A percentile compares a stretch with the other conserved stretches of the same genome.
These are phyloP conservation scores for Scleropages formosus DNA, from an alignment of 2,797 vertebrate genomes.

Conservation along the genomic window DNA sequence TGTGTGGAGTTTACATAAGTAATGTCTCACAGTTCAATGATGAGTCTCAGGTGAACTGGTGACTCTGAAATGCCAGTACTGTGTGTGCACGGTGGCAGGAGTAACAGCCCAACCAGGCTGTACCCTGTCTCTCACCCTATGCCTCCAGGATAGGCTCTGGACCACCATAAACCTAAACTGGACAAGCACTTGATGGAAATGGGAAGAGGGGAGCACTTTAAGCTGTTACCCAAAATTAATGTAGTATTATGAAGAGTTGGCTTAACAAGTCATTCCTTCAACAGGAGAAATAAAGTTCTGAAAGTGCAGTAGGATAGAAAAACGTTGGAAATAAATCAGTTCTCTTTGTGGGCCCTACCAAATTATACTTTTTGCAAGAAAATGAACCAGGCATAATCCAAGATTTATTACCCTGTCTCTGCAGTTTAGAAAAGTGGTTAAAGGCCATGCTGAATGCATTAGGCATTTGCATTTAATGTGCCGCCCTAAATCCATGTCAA, in stretches of 20 bases:
- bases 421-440: background rate
- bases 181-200: background rate
- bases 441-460: background rate
- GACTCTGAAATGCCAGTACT: no score
- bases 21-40: no score
- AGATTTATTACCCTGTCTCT: background rate
- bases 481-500: background rate
- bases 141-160: no score
- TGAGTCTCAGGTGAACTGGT: background rate
- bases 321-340: background rate
- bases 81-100: no score
- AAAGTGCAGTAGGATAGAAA: background rate
- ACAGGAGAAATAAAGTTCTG: no score
- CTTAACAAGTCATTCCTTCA: background rate
- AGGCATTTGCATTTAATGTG: background rate
- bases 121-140: no score
- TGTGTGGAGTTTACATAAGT: no score
- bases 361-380: background rate
- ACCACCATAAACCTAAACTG: background rate
- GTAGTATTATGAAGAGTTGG: background rate
- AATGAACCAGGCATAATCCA: background rate
- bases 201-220: background rate
- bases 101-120: no score
- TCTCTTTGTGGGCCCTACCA: background rate
- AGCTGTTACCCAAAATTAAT: background rate